Base-by-base conservation (phyloP, 2,113 vertebrate genomes). In the Malurus cyaneus region DNA sequence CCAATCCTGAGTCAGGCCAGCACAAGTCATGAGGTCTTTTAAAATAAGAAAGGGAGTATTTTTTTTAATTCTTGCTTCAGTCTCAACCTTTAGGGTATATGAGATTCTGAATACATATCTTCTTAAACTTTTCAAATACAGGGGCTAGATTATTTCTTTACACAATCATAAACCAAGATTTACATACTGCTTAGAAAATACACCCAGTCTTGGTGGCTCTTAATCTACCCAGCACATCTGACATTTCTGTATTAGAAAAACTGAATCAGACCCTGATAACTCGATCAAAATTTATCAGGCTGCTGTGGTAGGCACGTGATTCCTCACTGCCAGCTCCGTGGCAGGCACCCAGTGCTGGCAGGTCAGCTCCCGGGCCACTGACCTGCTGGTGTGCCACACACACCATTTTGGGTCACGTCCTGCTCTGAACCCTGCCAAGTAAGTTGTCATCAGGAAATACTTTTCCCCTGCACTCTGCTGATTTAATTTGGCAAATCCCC, bases 331-430 rank as follows among this genome's bases (percentile, higher is more conserved):
- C 70, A 89, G 56, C 29, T 32, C 39, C 0, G 0, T 34, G 20
- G 32, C 54, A 70, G 60, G 46, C 29, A 79, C 12, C 14, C 12
- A 0, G 42, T 1, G 3, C 52, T 3, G 1, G n/a, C 0, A 0
- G 20, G 28, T 1, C 2, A 89, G 52, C 9, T 84, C 39, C 64
- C 0, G 0, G 62, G 47, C 20, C 2, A 5, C 26, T 6, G 4
- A 32, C 29, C 50, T 5, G 0, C 20, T 54, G 65, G 8, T 29
- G 54, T 61, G 52, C 26, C 52, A 61, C 52, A 26, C 14, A 19
- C 44, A 31, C 4, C 1, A 0, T 18, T 46, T 72, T 39, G 59
- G 86, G 44, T 50, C 50, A 59, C 1, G 0, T 73, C 47, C 73
- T n/a, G 32, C 69, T 47, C 42, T 34, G n/a, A 12, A 93, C 46